Evolutionary conservation across 2,888 invertebrate species (phyloP), one percentile per base, ranked within the genome.

Genomic region (Lymantria monacha): DNA sequence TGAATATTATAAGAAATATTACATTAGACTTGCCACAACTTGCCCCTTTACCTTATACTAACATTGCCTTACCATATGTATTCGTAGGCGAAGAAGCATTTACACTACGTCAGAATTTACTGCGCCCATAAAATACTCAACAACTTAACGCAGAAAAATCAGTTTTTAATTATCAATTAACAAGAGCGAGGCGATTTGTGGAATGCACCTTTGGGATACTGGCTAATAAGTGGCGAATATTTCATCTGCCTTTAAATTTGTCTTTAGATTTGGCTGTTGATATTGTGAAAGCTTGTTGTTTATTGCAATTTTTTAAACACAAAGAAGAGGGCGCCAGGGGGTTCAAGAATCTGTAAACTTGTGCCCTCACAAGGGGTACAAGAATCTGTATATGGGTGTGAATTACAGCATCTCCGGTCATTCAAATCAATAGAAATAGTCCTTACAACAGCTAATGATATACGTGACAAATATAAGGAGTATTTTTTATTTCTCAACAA

Each of bases 51-150:
- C n/a, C n/a, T n/a, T n/a, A n/a, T n/a, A n/a, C n/a, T n/a, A n/a
- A n/a, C n/a, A n/a, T n/a, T 30, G 30, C 9, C 9, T 46, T 38
- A 40, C 38, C 46, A 40, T 30, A 46, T 46, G 46, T 40, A 22
- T 59, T 59, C 47, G 46, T 56, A 51, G 57, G 55, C 41, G 53
- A 55, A 55, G 61, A 63, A 53, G 61, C 57, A 7, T 60, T 63
- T 42, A 48, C 51, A 46, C 50, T 63, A 50, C 51, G 54, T 44
- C 38, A 54, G 53, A 56, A 57, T 59, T 56, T 61, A 50, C 48
- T 60, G 58, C 56, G 57, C 49, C 58, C 59, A 36, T 60, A 46
- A 51, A 43, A 55, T n/a, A 52, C 53, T 57, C 57, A 51, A 46
- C 54, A 44, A 15, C 37, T 44, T 13, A 7, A 31, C 12, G 31